These are phyloP conservation scores for Pseudorectes ferrugineus DNA, from an alignment of 2,113 vertebrate genomes.

Conservation along the genomic window DNA sequence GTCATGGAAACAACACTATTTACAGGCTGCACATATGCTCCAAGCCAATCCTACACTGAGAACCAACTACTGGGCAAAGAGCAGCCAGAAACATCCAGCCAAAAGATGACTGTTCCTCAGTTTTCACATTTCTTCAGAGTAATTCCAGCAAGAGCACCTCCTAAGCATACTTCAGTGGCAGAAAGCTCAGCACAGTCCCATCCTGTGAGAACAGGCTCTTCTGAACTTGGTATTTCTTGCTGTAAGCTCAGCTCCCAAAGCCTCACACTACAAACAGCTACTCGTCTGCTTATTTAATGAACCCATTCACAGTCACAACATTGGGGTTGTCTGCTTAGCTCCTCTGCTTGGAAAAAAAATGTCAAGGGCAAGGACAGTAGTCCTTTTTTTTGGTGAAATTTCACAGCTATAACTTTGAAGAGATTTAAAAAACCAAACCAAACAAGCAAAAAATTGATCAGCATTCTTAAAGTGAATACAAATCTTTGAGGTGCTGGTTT, in stretches of 20 bases:
- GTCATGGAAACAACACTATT: neutral
- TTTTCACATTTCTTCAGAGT: neutral
- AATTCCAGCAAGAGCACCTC: neutral
- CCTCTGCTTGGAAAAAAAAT: neutral
- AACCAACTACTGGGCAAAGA: neutral
- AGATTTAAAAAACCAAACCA: neutral
- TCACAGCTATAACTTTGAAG: neutral
- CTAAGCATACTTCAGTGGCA: neutral
- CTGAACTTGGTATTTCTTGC: neutral
- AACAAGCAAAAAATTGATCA: neutral
- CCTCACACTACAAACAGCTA: neutral
- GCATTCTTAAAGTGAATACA: neutral
- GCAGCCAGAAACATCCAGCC: neutral
- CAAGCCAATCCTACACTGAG: neutral
- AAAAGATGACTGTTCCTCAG: neutral
- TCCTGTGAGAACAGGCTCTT: rapidly evolving
- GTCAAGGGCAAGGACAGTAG: neutral
- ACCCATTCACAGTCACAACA: neutral
- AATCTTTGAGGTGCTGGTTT: neutral
- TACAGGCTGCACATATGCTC: neutral
- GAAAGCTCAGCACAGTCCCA: neutral
- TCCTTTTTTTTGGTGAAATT: neutral
- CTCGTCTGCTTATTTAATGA: neutral
- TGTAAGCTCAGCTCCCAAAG: neutral
- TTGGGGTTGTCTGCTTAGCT: neutral